Base-by-base conservation (phyloP, 2,113 vertebrate species). In the Forbesichthys papilliferus region DNA sequence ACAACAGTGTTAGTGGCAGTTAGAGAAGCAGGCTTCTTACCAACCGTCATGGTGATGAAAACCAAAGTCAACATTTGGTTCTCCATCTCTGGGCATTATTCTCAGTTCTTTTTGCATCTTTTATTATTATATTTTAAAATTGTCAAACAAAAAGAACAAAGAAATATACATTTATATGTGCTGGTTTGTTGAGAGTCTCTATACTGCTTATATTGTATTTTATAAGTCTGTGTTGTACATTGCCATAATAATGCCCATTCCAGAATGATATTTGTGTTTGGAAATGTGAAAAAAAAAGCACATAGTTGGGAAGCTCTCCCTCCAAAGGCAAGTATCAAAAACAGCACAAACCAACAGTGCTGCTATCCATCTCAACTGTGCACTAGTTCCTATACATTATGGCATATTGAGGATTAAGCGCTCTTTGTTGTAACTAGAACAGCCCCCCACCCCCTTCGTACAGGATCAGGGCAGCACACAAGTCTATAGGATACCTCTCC, bases 261-360 rank as follows among this genome's bases (percentile, higher is more conserved):
- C 84, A 68, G 84, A 88, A 85, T 77, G 86, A 87, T 83, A 80
- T 82, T 85, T 77, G 89, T 82, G 84, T 83, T 89, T 84, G 81
- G 74, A 84, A 80, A 75, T 82, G 87, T 88, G 87, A 83, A 78
- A 67, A 78, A 67, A 82, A 91, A 92, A 92, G 89, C 91, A 93
- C 90, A 89, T 89, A 87, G 76, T 75, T 77, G 84, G 89, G 90
- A 93, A 90, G 89, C 85, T 91, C 84, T 85, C 90, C 86, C 81
- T 90, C 84, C 83, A 73, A 94, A 92, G 90, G 91, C 90, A 93
- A 90, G 84, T 93, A 90, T 92, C 83, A 90, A 91, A 90, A 91
- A 90, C 84, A 89, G 87, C 88, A 89, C 88, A 91, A 89, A 91
- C 81, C 81, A 89, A 92, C 82, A 87, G 88, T 87, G 88, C 89